These are phyloP conservation scores for Pterois miles DNA, from an alignment of 2,797 vertebrate genomes.

Conservation along the genomic window DNA sequence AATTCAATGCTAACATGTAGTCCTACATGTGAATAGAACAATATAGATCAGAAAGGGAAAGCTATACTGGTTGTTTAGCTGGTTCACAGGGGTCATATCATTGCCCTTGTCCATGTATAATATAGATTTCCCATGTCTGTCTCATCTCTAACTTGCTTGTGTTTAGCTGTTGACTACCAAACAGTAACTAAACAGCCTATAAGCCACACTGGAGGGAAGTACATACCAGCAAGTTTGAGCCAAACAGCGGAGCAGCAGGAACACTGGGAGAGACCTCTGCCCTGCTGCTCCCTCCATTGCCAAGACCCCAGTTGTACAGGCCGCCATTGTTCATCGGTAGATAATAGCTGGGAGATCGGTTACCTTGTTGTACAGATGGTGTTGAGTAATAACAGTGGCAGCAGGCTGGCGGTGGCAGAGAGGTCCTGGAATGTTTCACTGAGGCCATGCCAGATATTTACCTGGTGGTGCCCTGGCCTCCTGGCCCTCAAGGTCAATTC, in stretches of 20 bases:
- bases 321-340: conserved; percentile 59
- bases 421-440: conserved; percentile 38
- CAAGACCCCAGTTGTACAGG: conserved; percentile 59
- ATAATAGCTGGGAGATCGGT: conserved; percentile 73
- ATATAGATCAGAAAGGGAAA: conserved; percentile 16
- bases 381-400: conserved; percentile 68
- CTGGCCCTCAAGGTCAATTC: conserved; percentile 15
- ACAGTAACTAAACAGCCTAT: conserved; percentile 6
- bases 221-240: too few relatives aligned
- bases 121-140: conserved; percentile 7
- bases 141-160: neutral
- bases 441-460: conserved; percentile 48
- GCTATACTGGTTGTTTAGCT: neutral
- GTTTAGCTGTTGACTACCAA: neutral
- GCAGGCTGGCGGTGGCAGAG: conserved; percentile 63
- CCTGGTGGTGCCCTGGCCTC: conserved; percentile 31
- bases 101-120: conserved; percentile 1
- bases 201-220: neutral
- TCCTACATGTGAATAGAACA: neutral
- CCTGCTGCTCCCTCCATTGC: conserved; percentile 43
- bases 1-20: neutral
- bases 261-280: conserved; percentile 38
- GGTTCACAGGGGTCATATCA: neutral
- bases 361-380: conserved; percentile 76
- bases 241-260: conserved; percentile 26